These are phyloP conservation scores for Anabacerthia variegaticeps DNA, from an alignment of 2,797 vertebrate species.

Conservation along the genomic window DNA sequence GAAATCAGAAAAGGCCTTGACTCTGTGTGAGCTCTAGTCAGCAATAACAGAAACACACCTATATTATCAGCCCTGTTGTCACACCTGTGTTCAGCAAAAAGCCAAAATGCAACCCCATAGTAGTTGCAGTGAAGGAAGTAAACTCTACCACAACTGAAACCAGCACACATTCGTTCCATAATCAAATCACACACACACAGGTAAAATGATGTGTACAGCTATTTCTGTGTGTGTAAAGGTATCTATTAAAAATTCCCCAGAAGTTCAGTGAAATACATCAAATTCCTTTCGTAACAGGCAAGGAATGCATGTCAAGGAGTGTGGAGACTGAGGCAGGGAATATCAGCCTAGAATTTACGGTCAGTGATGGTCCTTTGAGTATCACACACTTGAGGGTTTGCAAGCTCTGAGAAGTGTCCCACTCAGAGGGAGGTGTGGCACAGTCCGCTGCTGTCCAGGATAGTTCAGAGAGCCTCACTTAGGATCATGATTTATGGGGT, in stretches of 20 bases:
- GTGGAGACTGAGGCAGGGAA: not conserved
- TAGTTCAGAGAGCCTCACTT: not conserved
- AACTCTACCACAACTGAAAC: not conserved
- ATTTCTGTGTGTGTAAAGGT: not conserved
- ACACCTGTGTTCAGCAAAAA: not conserved
- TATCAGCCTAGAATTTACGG: not conserved
- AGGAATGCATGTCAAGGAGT: rapidly evolving
- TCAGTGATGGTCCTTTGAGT: not conserved
- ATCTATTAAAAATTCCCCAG: not conserved
- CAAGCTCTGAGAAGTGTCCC: too few relatives aligned
- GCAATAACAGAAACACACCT: not conserved
- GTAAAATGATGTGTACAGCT: not conserved
- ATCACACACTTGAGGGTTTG: not conserved
- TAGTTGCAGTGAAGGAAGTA: not conserved
- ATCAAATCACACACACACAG: not conserved
- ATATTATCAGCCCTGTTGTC: not conserved
- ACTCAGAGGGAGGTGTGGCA: not conserved
- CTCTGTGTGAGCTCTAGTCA: not conserved
- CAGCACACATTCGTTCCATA: not conserved
- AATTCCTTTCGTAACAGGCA: not conserved
- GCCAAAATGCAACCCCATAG: not conserved
- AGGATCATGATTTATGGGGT: not conserved
- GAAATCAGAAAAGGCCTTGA: not conserved
- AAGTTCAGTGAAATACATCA: not conserved
- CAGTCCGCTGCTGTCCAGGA: not conserved